Evolutionary conservation across 2,888 invertebrate species (phyloP).

Genomic region (Rugalucina vietnamica): DNA sequence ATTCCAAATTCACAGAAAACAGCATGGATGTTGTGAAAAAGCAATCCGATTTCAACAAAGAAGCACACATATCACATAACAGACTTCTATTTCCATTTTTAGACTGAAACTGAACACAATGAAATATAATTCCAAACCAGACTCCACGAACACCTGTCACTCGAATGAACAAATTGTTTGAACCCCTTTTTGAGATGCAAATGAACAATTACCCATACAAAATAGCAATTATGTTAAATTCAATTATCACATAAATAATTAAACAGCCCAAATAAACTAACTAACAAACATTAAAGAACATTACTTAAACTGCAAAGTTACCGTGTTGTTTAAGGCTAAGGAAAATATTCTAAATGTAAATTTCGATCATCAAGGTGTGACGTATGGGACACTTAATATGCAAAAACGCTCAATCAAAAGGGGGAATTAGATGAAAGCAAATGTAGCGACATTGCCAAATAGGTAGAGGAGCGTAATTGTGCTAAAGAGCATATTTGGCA

Average conservation of each 20-base stretch:
- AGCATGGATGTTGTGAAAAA: no score
- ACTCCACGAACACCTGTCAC: neutral
- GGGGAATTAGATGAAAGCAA: neutral
- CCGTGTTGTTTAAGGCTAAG: neutral
- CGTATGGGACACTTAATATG: neutral
- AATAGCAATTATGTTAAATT: neutral
- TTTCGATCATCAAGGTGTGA: neutral
- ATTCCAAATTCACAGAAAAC: no score
- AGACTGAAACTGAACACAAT: neutral
- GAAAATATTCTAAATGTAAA: conserved; percentile 7
- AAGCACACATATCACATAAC: no score
- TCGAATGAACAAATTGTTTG: neutral
- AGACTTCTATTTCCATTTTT: neutral
- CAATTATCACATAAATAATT: neutral
- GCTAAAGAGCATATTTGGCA: no score
- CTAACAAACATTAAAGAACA: neutral
- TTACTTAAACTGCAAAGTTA: neutral
- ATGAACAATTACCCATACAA: neutral
- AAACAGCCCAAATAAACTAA: neutral
- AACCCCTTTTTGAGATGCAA: neutral
- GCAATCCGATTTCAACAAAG: no score
- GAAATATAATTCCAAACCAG: neutral
- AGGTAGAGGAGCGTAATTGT: neutral
- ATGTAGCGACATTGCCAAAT: neutral
- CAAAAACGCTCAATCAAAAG: neutral